These are phyloP conservation scores for Andrena haemorrhoa DNA, from an alignment of 2,888 invertebrate species.

Conservation along the genomic window DNA sequence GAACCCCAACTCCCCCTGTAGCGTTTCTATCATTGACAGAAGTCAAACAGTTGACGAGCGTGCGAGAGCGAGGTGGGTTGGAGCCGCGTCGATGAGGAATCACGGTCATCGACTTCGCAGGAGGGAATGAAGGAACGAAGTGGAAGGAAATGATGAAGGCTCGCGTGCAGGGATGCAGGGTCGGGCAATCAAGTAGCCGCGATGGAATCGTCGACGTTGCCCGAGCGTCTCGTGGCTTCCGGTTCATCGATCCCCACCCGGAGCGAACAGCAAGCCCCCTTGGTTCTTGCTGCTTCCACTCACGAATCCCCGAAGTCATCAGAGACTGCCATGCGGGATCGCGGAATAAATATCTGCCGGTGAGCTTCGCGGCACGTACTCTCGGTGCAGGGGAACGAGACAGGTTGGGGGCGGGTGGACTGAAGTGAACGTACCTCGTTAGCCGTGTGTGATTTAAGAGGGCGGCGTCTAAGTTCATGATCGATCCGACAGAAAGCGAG, in stretches of 20 bases:
- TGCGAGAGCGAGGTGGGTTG: neutral
- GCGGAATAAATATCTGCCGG: constrained; percentile 69
- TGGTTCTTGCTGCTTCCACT: constrained; percentile 67
- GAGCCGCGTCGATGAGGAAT: constrained; percentile 10
- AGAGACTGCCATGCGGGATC: constrained; percentile 64
- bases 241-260: constrained; percentile 58
- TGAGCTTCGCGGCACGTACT: constrained; percentile 71
- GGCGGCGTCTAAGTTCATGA: constrained; percentile 62
- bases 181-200: constrained; percentile 55
- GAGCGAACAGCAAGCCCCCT: constrained; percentile 28
- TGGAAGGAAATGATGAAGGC: neutral
- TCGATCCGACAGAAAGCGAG: constrained; percentile 47
- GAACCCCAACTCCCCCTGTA: too few relatives aligned
- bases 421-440: constrained; percentile 72
- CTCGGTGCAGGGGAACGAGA: constrained; percentile 53
- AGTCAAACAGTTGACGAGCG: neutral
- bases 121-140: neutral
- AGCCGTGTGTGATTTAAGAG: constrained; percentile 67
- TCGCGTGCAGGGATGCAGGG: constrained; percentile 30
- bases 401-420: constrained; percentile 36
- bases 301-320: constrained; percentile 71
- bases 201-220: constrained; percentile 51
- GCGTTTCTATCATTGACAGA: too few relatives aligned
- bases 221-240: constrained; percentile 54
- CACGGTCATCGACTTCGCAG: constrained; percentile 1